phyloP scores from a whole-genome alignment of 2,888 invertebrate genomes.

The Harpagoxenus sublaevis region DNA sequence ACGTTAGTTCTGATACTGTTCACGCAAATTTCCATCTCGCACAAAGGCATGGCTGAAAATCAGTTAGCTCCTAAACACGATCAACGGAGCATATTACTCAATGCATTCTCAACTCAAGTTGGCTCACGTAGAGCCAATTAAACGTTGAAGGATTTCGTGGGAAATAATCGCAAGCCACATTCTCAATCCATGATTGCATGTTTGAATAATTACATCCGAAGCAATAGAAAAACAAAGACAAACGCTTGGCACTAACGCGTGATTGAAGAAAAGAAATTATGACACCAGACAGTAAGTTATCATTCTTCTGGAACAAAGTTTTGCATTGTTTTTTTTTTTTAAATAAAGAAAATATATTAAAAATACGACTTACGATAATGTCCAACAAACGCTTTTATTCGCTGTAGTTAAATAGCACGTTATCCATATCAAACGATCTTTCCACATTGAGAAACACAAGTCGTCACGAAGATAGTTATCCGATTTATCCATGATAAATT shows the following conservation, averaged over 20 bases:
- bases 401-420: background rate
- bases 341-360: background rate
- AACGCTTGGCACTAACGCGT: background rate
- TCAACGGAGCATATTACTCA: conserved; percentile 19
- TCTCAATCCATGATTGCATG: background rate
- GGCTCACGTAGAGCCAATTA: conserved; percentile 4
- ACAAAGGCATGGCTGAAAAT: conserved; percentile 39
- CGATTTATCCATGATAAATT: background rate
- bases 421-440: background rate
- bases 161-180: background rate
- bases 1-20: conserved; percentile 39
- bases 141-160: background rate
- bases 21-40: conserved; percentile 15
- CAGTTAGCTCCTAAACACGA: conserved; percentile 6
- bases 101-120: conserved; percentile 19
- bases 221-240: background rate
- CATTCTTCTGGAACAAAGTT: background rate
- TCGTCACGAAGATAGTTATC: background rate
- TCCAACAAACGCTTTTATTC: background rate
- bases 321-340: background rate
- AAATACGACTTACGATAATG: background rate
- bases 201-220: background rate
- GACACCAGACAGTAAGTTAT: background rate
- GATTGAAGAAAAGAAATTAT: conserved; percentile 2
- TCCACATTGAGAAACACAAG: background rate